Evolutionary conservation across 1,140 invertebrate genomes (phyloP), one percentile per base, ranked within the genome.

Genomic region (Theocolax elegans): DNA sequence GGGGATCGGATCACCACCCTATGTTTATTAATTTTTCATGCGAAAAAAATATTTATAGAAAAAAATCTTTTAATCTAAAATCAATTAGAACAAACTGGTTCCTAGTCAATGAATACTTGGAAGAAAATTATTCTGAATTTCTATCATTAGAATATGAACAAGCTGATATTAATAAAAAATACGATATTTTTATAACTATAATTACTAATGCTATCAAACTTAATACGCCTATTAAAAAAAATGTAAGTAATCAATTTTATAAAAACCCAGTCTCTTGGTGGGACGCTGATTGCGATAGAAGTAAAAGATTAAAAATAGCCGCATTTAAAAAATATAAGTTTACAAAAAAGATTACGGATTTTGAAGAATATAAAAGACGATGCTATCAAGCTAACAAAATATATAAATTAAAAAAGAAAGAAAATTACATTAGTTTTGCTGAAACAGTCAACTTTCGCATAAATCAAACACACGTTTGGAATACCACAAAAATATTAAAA

Each of bases 1-100:
- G 77, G 73, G 74, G 75, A 27, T 80, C 76, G 64, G 79, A 81
- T 48, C 77, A 82, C 49, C 77, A 73, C 19, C 81, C 77, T 19
- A 78, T 81, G 21, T 65, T 70, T 31, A 68, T 77, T 19, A 73
- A 56, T 40, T 13, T 77, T 15, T 8, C 66, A 15, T 74, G 75
- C 17, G 23, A 64, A 54, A 58, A 71, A 66, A 70, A 71, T 31
- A 75, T 62, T 17, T 65, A 63, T 40, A 6, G 59, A 23, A 25
- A 29, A 27, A 35, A 23, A 17, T 27, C 38, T 59, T 59, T 59
- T 13, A 70, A 73, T 59, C n/a, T 72, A 13, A 31, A 70, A 23
- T 58, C 63, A 2, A 53, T 46, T 54, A 17, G 42, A 7, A 35
- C 53, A 49, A 64, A 21, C 40, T 65, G 46, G 44, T 17, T 69